Base-by-base conservation (phyloP, 2,113 vertebrate genomes). In the Ophiodon elongatus region DNA sequence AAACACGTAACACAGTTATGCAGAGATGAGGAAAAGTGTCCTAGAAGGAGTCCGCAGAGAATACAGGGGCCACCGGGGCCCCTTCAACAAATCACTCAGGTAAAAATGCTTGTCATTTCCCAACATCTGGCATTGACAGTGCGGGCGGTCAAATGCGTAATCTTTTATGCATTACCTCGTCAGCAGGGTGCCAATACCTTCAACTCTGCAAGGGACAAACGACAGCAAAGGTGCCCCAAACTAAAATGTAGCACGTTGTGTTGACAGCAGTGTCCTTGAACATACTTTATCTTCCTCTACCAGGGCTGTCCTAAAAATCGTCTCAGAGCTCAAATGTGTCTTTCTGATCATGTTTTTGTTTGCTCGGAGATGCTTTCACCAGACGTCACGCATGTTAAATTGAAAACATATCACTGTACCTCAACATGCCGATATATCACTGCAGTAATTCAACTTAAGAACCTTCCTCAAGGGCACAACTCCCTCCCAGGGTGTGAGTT, bases 81-180 rank as follows among this genome's bases (percentile, higher is more conserved):
- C 71, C 64, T 3, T 71, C 52, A 78, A 84, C 86, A 92, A 91
- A 94, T 94, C 92, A 90, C 78, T 92, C 91, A 88, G 73, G 65
- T 84, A 83, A 91, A 89, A 85, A 94, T 90, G 76, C 71, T 80
- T 81, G 84, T 85, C 45, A 85, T 93, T 92, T 88, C 65, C 76
- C 73, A 88, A 74, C 86, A 84, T 88, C 91, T 88, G 89, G 73
- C 52, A 60, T 33, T 76, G 65, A 89, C 63, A 82, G 75, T 37
- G 25, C 21, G 27, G 45, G 71, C 47, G 80, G 69, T 57, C 39
- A 80, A 73, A 65, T 23, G 80, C 63, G 68, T 47, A 64, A 73
- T 79, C 79, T 67, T 68, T 67, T 29, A 81, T 70, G 52, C 13
- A 73, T 83, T 50, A 69, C n/a, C 33, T 66, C 21, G 15, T 67